Base-by-base conservation (phyloP, 2,888 invertebrate species). In the Eristalis pertinax region DNA sequence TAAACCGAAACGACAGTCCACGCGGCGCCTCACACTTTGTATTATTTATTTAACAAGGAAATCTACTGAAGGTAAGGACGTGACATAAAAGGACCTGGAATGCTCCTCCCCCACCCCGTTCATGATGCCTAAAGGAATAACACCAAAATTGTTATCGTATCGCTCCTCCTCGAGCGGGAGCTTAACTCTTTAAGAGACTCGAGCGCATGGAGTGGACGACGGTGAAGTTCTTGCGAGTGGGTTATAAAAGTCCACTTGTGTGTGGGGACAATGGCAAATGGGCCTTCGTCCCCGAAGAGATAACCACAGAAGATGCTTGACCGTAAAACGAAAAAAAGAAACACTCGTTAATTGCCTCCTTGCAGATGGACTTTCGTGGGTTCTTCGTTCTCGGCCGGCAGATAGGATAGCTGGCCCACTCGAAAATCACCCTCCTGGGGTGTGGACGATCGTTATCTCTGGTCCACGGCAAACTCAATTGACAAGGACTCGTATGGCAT, bases 11-110 rank as follows among this genome's bases (percentile, higher is more conserved):
- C 62, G 26, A 65, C 67, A 35, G 35, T 29, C 67, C 26, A 24
- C 19, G 32, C 32, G 32, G 32, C 35, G 64, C 67, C 32, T 50
- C 73, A 32, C 72, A 67, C 19, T 73, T 24, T 26, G 50, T 80
- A 56, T 80, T 80, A 74, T 80, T 80, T 80, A 80, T 80, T 80
- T 68, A 74, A 68, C 68, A 80, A 80, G 73, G 60, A 56, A 67
- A 80, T 74, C 73, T 74, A 74, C 74, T 74, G 73, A 80, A 80
- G 73, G 80, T 80, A 74, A 68, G 80, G 50, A 74, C 74, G 73
- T 80, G 80, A 68, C 80, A 80, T 68, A 68, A 80, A 80, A 43
- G 68, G 50, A 63, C 32, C 32, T 8, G 68, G 38, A 79, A 69
- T 65, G 73, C 32, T n/a, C n/a, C n/a, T n/a, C n/a, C n/a, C n/a